A percentile compares a stretch with the other conserved stretches of the same genome.
phyloP scores from a whole-genome alignment of 2,888 invertebrate genomes.

The Machimus atricapillus region DNA sequence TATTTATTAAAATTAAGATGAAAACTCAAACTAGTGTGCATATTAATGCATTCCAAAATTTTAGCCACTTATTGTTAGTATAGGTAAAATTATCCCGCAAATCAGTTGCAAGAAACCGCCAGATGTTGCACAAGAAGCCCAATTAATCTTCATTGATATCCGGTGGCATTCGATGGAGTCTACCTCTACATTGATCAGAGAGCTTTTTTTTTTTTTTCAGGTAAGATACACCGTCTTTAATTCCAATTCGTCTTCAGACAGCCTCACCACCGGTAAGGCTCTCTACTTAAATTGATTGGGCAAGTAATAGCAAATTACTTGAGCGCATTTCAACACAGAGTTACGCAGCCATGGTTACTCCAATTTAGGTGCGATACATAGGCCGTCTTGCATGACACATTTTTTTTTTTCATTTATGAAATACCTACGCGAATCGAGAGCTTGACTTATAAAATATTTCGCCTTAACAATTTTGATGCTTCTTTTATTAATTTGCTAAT shows the following conservation, averaged over 20 bases:
- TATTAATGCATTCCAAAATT: background rate
- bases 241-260: background rate
- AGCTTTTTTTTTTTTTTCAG: background rate
- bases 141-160: background rate
- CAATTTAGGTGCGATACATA: background rate
- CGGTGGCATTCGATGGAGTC: background rate
- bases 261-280: background rate
- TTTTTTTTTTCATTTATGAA: background rate
- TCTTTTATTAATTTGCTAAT: background rate
- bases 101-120: background rate
- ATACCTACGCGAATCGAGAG: background rate
- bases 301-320: background rate
- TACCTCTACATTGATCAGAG: background rate
- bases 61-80: background rate
- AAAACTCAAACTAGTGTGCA: background rate
- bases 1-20: background rate
- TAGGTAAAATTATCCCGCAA: background rate
- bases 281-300: background rate
- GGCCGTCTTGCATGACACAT: background rate
- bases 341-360: background rate
- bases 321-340: background rate
- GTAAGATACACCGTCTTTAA: background rate
- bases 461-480: background rate
- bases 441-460: background rate
- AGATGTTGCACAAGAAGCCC: background rate